Percentiles rank a stretch among this genome's conserved stretches.
Evolutionary conservation across 1,140 invertebrate species (phyloP).

Genomic region (Drosophila nebulosa): DNA sequence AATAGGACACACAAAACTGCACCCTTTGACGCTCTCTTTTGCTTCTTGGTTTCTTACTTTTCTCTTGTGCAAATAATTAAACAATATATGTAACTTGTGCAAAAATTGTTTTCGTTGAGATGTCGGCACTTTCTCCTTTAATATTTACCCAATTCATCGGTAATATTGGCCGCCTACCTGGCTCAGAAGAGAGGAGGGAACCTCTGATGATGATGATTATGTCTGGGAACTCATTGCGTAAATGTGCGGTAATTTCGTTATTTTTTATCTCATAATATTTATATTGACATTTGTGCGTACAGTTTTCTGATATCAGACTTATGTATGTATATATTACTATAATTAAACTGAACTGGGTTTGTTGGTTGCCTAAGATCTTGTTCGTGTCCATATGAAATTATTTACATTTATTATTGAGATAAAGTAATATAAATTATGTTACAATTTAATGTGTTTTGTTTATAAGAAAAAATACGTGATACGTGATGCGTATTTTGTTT

Average conservation of each 20-base stretch:
- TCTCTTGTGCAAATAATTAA: slow-evolving; percentile 50
- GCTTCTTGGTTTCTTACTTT: not conserved
- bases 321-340: not conserved
- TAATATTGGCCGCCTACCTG: slow-evolving; percentile 31
- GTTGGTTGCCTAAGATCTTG: not conserved
- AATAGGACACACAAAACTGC: slow-evolving; percentile 44
- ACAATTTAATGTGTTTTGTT: not conserved
- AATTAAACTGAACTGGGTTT: not conserved
- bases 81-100: slow-evolving; percentile 58
- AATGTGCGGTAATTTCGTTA: slow-evolving; percentile 49
- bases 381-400: not conserved
- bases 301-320: not conserved
- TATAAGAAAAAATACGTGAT: not conserved
- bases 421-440: slow-evolving; percentile 3
- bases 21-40: slow-evolving; percentile 48
- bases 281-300: slow-evolving; percentile 39
- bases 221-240: slow-evolving; percentile 50
- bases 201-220: slow-evolving; percentile 12
- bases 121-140: slow-evolving; percentile 54
- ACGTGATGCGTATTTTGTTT: not conserved
- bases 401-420: not conserved
- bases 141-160: slow-evolving; percentile 60
- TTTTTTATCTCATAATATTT: slow-evolving; percentile 28
- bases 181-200: slow-evolving; percentile 14
- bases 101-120: slow-evolving; percentile 47